These are phyloP conservation scores for Plebejus anna DNA, from an alignment of 2,888 invertebrate species.

Conservation along the genomic window DNA sequence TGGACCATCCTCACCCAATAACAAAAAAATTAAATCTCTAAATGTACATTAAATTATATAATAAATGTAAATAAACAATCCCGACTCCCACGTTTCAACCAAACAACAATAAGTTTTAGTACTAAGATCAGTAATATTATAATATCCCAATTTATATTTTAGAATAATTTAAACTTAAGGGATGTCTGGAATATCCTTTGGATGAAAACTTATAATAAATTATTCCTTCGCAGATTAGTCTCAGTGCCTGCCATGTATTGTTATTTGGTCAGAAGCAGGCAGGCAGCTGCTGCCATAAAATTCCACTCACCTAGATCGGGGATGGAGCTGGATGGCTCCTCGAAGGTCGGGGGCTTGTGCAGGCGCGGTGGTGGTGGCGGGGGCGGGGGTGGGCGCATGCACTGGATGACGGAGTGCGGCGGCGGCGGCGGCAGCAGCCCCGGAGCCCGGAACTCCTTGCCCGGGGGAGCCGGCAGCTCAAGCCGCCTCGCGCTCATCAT, in stretches of 20 bases:
- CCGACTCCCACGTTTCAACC: not conserved
- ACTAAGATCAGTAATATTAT: not conserved
- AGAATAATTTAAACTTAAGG: not conserved
- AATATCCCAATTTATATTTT: not conserved
- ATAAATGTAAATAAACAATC: not conserved
- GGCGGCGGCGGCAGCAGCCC: conserved; percentile 63
- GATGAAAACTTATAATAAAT: not conserved
- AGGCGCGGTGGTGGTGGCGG: conserved; percentile 78
- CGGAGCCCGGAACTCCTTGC: conserved; percentile 73
- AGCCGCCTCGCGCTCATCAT: conserved; percentile 60
- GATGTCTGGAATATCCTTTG: not conserved
- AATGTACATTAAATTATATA: not conserved
- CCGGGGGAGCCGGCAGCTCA: conserved; percentile 72
- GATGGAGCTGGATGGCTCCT: conserved; percentile 93
- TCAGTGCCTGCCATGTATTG: not conserved
- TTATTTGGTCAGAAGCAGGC: not conserved
- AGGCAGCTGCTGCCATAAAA: not conserved
- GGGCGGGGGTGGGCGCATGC: conserved; percentile 73
- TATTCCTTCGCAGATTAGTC: not conserved
- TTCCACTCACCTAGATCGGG: conserved; percentile 89
- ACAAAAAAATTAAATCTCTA: not conserved
- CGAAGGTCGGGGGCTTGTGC: conserved; percentile 79
- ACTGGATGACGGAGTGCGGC: conserved; percentile 74
- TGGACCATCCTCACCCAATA: conserved; percentile 3
- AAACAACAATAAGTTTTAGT: not conserved